Evolutionary conservation across 2,113 vertebrate species (phyloP), one percentile per base, ranked within the genome.

Genomic region (Pelmatolapia mariae): DNA sequence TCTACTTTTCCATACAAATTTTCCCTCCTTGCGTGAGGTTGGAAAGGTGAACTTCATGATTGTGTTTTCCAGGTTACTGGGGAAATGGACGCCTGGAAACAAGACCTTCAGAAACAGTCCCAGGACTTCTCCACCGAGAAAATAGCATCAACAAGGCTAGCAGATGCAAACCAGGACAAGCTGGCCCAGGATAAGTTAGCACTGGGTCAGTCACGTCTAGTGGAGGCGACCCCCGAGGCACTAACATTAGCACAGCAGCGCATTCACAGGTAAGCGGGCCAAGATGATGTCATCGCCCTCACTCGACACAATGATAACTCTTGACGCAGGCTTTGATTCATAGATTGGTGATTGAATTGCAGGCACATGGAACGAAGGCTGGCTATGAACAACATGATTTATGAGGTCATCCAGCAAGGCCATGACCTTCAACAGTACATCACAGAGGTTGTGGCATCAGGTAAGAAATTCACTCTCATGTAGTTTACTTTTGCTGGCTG

Each of bases 361-460:
- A 96, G 98, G 66, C 98, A 99, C 96, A 98, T 98, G 0, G 99
- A 99, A 61, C 95, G 98, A n/a, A 97, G 99, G 76, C 81, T 99
- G 84, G 99, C 98, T 45, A 98, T 99, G 98, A 99, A 98, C 97
- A 99, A 98, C 92, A 99, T 99, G 99, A 98, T 98, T 47, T 99
- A 98, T 53, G 98, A 99, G 93, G 98, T 99, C 81, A 97, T 99
- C 91, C 98, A 99, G 87, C 99, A 99, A 92, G 98, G 98, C 29
- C 98, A 99, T 78, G 99, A 99, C 91, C 97, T 99, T n/a, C 98
- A 99, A 89, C 99, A 99, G 38, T 99, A 99, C 92, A 99, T 99
- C 94, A 97, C 97, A 90, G 99, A 99, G 92, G 98, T 99, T 33
- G 98, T 98, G 89, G 98, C 99, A 4, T 99, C 98, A 96, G 99